These are phyloP conservation scores for Acromyrmex charruanus DNA, from an alignment of 1,140 invertebrate genomes.

Conservation along the genomic window DNA sequence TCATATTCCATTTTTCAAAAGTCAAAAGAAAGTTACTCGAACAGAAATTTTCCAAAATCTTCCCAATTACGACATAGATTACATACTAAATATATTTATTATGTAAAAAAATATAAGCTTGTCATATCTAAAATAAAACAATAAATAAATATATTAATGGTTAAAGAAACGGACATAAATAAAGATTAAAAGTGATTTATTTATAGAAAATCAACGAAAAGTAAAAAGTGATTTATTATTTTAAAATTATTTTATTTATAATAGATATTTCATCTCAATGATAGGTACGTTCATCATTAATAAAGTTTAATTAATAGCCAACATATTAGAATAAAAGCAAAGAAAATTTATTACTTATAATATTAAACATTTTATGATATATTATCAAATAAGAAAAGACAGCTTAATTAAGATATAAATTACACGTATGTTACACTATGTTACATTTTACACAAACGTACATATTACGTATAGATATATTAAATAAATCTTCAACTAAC, in stretches of 20 bases:
- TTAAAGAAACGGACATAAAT: too few relatives aligned
- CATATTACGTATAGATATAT: conserved; percentile 8
- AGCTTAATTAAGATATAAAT: conserved; percentile 55
- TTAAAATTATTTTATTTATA: not conserved
- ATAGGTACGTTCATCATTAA: not conserved
- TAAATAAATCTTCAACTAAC: conserved; percentile 23
- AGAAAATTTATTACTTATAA: conserved; percentile 41
- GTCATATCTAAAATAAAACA: too few relatives aligned
- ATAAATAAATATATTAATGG: too few relatives aligned
- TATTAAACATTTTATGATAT: conserved; percentile 46
- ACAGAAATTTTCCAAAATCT: too few relatives aligned
- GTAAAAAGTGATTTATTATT: not conserved
- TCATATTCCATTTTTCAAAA: not conserved
- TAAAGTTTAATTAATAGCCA: not conserved
- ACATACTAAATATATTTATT: too few relatives aligned
- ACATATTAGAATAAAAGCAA: not conserved
- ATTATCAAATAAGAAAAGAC: not conserved
- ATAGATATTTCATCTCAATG: not conserved
- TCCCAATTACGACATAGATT: too few relatives aligned
- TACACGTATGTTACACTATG: conserved; percentile 71
- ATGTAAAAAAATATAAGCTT: too few relatives aligned
- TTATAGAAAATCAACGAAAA: too few relatives aligned
- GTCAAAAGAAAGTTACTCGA: not conserved
- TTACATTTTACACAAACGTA: conserved; percentile 59
- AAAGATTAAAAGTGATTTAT: too few relatives aligned